Evolutionary conservation across 1,140 invertebrate species (phyloP).

Genomic region (Apocrypta bakeri): DNA sequence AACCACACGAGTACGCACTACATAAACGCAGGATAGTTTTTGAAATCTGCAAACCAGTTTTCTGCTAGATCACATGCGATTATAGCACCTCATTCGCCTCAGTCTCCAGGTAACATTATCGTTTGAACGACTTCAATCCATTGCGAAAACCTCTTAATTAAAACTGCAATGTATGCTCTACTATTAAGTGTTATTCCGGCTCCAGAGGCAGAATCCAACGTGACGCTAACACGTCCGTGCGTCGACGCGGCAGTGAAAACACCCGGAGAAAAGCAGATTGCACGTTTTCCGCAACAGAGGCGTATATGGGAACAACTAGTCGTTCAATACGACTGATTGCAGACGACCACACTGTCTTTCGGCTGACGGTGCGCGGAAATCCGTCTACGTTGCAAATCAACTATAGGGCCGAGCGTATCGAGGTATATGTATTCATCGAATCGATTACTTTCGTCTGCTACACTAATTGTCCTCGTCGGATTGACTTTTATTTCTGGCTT

Average conservation of each 20-base stretch:
- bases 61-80: background rate
- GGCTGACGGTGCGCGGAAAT: conserved; percentile 70
- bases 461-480: background rate
- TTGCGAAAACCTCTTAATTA: no score
- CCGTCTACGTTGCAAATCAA: conserved; percentile 71
- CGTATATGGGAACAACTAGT: no score
- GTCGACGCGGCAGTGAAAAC: conserved; percentile 29
- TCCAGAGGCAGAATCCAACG: no score
- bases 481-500: conserved; percentile 59
- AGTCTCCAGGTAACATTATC: background rate
- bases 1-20: background rate
- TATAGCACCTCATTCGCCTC: background rate
- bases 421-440: conserved; percentile 59
- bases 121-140: background rate
- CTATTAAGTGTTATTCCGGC: no score
- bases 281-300: no score
- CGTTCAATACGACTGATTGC: conserved; percentile 70
- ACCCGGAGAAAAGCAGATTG: conserved; percentile 65
- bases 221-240: background rate
- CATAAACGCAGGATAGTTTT: background rate
- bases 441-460: conserved; percentile 41
- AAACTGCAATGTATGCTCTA: no score
- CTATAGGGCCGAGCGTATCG: conserved; percentile 75
- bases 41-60: background rate
- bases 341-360: conserved; percentile 71